phyloP scores from a whole-genome alignment of 2,113 vertebrate species.

The Cottus gobio region DNA sequence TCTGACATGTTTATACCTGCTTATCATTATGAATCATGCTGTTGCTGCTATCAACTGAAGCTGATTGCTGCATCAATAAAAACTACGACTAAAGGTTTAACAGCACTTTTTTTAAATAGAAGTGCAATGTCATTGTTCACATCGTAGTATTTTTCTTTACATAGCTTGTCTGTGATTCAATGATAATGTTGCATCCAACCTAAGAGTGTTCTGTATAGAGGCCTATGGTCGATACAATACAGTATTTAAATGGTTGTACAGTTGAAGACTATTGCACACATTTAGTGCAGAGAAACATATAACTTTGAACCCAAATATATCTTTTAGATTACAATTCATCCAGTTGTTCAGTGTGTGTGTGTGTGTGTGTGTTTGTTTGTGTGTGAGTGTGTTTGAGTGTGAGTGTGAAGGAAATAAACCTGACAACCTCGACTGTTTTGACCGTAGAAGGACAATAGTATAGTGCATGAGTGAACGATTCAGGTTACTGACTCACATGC shows the following conservation, averaged over 20 bases:
- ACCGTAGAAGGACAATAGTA: conserved; percentile 57
- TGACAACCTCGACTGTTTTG: conserved; percentile 32
- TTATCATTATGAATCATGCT: neutral
- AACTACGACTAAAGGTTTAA: neutral
- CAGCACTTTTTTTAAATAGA: neutral
- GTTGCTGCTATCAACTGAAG: neutral
- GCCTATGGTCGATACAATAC: neutral
- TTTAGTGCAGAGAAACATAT: neutral
- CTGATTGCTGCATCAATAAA: neutral
- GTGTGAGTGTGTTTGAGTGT: neutral
- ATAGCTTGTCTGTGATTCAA: neutral
- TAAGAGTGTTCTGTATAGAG: neutral
- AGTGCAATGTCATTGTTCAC: neutral
- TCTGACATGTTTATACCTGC: neutral
- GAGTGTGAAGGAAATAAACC: neutral
- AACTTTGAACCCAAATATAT: neutral
- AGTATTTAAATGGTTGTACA: neutral
- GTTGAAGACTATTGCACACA: neutral
- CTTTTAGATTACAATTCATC: neutral
- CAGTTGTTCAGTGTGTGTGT: neutral
- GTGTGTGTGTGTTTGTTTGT: neutral
- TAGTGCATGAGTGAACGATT: conserved; percentile 50
- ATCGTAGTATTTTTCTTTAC: neutral
- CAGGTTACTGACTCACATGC: conserved; percentile 36
- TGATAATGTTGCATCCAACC: neutral